phyloP scores from a whole-genome alignment of 2,888 invertebrate genomes.

The Pecten maximus region DNA sequence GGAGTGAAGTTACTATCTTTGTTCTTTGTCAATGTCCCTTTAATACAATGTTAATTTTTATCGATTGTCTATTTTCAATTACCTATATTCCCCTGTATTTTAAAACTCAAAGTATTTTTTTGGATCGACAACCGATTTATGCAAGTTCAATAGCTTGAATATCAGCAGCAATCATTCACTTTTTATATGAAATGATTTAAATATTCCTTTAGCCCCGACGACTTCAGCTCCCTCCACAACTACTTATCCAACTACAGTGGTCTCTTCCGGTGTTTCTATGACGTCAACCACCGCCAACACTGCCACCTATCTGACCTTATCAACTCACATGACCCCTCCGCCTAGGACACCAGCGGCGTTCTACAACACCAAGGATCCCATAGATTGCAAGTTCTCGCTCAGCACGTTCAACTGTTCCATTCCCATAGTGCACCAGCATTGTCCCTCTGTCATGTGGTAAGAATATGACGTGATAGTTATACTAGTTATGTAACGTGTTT shows the following conservation, averaged over 20 bases:
- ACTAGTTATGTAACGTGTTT: too few species aligned
- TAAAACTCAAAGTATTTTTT: too few species aligned
- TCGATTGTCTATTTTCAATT: too few species aligned
- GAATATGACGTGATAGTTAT: too few species aligned
- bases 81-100: too few species aligned
- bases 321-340: not conserved
- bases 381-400: slow-evolving; percentile 44
- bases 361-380: slow-evolving; percentile 48
- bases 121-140: too few species aligned
- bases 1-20: too few species aligned
- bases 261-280: not conserved
- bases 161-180: too few species aligned
- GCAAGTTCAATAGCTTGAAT: too few species aligned
- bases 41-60: too few species aligned
- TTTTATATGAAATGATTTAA: too few species aligned
- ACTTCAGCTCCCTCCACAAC: not conserved
- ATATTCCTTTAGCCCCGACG: not conserved
- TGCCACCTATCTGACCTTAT: not conserved
- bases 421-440: slow-evolving; percentile 45
- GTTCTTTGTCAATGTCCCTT: too few species aligned
- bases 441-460: slow-evolving; percentile 48
- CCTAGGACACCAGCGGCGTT: slow-evolving; percentile 40
- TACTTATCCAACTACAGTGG: not conserved
- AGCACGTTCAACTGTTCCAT: slow-evolving; percentile 34
- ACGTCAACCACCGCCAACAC: not conserved